These are phyloP conservation scores for Etia nguti DNA, from an alignment of 2,113 vertebrate species.

Conservation along the genomic window DNA sequence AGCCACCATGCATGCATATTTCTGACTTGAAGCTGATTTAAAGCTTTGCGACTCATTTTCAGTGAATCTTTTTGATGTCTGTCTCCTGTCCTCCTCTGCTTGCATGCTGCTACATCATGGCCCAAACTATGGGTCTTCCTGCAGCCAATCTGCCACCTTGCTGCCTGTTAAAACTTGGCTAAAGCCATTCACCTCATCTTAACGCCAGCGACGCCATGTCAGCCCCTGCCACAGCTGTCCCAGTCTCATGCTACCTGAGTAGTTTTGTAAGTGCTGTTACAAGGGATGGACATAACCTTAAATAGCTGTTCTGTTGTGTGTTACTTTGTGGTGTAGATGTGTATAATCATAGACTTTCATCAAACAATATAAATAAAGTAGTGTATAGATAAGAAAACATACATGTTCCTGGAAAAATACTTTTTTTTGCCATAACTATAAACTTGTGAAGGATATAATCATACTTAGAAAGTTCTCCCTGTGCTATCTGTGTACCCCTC, in stretches of 20 bases:
- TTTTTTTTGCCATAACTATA: neutral
- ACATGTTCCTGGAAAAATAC: neutral
- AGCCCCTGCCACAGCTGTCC: conserved; percentile 8
- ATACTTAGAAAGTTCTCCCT: neutral
- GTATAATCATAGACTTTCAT: neutral
- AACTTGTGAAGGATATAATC: neutral
- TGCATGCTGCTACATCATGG: conserved; percentile 50
- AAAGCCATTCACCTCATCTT: conserved; percentile 43
- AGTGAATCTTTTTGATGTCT: conserved; percentile 12
- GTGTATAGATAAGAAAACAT: neutral
- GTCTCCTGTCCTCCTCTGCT: conserved; percentile 38
- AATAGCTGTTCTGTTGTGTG: neutral
- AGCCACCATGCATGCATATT: neutral
- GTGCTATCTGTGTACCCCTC: neutral
- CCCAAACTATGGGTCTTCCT: conserved; percentile 28
- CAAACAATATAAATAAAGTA: neutral
- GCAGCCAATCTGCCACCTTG: conserved; percentile 28
- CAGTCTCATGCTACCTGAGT: conserved; percentile 11
- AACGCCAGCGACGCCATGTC: conserved; percentile 23
- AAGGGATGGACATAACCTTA: neutral
- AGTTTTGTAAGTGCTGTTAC: conserved; percentile 52
- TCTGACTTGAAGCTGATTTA: neutral
- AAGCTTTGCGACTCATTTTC: conserved; percentile 20
- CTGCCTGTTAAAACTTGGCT: conserved; percentile 43
- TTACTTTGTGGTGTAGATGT: neutral